phyloP scores from a whole-genome alignment of 2,113 vertebrate species.

The Esox niger region DNA sequence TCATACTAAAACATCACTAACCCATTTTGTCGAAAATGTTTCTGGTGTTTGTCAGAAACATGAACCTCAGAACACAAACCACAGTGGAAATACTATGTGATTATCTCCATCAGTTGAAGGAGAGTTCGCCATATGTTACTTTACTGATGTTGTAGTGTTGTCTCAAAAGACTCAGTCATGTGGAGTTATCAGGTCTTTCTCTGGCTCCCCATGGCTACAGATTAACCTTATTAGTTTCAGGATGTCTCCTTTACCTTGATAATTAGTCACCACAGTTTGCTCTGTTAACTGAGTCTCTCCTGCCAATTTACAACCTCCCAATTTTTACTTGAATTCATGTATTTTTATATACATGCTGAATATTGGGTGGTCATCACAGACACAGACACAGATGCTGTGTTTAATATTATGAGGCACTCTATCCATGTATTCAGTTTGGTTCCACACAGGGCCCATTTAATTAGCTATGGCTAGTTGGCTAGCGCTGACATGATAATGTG shows the following conservation, averaged over 20 bases:
- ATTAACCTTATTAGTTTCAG: neutral
- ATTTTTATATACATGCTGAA: neutral
- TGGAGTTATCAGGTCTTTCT: neutral
- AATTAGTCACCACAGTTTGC: neutral
- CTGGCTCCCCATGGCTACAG: neutral
- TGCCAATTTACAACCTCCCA: neutral
- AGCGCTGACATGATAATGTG: neutral
- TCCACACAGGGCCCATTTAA: constrained; percentile 1
- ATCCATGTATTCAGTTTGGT: neutral
- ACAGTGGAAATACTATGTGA: neutral
- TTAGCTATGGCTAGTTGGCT: neutral
- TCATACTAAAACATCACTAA: neutral
- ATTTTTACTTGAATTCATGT: neutral
- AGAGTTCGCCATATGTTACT: neutral
- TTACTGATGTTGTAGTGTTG: neutral
- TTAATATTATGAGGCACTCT: neutral
- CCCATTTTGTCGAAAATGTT: neutral
- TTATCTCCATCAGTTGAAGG: neutral
- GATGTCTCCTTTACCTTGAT: neutral
- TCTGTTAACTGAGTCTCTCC: neutral
- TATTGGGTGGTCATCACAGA: neutral
- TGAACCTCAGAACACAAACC: no score
- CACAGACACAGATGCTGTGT: neutral
- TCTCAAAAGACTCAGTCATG: neutral
- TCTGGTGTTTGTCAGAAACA: neutral